Base-by-base conservation (phyloP, 2,888 invertebrate species). In the Acrobeloides nanus region DNA sequence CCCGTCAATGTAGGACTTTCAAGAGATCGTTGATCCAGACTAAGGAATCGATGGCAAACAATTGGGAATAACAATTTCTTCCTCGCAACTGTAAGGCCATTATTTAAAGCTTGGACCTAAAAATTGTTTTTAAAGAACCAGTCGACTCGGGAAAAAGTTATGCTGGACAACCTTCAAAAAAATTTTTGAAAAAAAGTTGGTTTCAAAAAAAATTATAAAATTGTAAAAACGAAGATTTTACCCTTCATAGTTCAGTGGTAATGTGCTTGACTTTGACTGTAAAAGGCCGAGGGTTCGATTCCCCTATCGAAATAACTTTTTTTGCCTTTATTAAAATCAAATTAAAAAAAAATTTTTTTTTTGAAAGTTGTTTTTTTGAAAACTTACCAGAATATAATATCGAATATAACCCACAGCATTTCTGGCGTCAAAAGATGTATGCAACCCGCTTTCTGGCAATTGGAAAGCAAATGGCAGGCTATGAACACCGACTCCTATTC, bases 361-460 rank as follows among this genome's bases (percentile, higher is more conserved):
- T 10, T 12, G 12, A 29, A 29, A 10, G 10, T 12, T 29, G 17
- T 17, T n/a, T n/a, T n/a, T n/a, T n/a, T n/a, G n/a, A n/a, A 18
- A 3, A 39, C 34, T 33, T 20, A 47, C 55, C 32, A 52, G 33
- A 17, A 55, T 39, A 32, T 51, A 46, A 27, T 59, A 55, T 8
- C 56, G 43, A 8, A 55, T 39, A 33, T 37, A 55, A 17, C 55
- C 55, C 15, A 49, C 55, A 6, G 58, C 18, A 33, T 53, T 41
- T 24, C 44, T 27, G 5, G 55, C 45, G 32, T 55, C 58, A 26
- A 55, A 55, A 1, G 55, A 55, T 23, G 55, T 55, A 17, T 44
- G 27, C 12, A 60, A 37, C 15, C 57, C 59, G 5, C 24, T 29
- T 4, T 34, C 29, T 2, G 55, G 55, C 8, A 55, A 39, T 34